phyloP scores from a whole-genome alignment of 2,797 vertebrate species.

The Enteromius paludinosus region DNA sequence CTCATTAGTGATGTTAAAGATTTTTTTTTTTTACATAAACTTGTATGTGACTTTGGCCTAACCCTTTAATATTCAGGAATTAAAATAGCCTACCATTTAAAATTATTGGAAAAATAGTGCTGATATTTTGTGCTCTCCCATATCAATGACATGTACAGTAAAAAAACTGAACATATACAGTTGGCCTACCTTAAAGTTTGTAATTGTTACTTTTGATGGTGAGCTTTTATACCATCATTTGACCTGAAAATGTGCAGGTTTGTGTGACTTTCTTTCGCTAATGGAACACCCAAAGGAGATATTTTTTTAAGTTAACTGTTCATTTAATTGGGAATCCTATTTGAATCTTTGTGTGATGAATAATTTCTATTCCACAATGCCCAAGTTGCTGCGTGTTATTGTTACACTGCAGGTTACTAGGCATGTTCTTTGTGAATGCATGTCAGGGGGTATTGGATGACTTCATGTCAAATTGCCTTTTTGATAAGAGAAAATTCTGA shows the following conservation, averaged over 20 bases:
- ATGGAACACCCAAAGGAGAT: not conserved
- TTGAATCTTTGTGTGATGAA: not conserved
- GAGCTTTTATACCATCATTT: not conserved
- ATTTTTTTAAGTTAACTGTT: not conserved
- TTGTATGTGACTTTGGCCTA: not conserved
- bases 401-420: not conserved
- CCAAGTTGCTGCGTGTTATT: not conserved
- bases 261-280: not conserved
- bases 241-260: not conserved
- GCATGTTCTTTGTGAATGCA: not conserved
- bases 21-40: not conserved
- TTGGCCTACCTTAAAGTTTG: not conserved
- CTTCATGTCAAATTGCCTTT: not conserved
- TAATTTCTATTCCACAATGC: not conserved
- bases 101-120: not conserved
- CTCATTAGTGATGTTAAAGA: not conserved
- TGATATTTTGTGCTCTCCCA: not conserved
- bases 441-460: not conserved
- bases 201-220: not conserved
- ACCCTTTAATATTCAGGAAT: not conserved
- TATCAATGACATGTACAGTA: not conserved
- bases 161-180: not conserved
- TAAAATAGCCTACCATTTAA: not conserved
- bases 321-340: not conserved
- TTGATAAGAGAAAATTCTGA: not conserved